Conservation (phyloP, 2,113 vertebrate genomes). For the Epinephelus lanceolatus region DNA sequence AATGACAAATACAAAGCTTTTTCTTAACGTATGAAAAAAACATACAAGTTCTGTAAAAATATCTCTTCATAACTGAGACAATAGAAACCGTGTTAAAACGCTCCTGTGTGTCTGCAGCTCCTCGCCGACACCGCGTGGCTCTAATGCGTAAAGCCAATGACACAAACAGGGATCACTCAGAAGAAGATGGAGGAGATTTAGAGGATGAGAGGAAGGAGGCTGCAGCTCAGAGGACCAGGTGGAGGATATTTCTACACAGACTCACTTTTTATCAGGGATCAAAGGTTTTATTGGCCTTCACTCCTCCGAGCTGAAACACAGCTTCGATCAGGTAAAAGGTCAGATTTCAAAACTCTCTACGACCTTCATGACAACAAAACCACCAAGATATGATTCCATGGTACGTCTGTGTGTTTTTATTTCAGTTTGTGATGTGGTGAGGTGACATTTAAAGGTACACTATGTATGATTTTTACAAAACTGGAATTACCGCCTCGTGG, state of each 20-base stretch:
- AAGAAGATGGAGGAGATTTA: conserved; percentile 50
- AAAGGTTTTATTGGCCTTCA: conserved; percentile 1
- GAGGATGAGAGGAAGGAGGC: conserved; percentile 32
- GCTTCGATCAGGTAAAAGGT: not conserved
- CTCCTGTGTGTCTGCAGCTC: conserved; percentile 11
- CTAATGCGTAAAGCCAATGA: conserved; percentile 72
- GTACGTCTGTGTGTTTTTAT: too few species aligned
- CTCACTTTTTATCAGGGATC: not conserved
- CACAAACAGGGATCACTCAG: conserved; percentile 48
- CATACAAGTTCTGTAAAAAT: too few species aligned
- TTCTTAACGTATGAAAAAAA: not conserved
- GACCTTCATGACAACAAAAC: too few species aligned
- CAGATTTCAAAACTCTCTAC: not conserved
- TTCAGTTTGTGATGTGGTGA: too few species aligned
- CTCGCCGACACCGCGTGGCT: conserved; percentile 6
- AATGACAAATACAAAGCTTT: too few species aligned
- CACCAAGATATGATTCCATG: too few species aligned
- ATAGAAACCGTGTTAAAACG: not conserved
- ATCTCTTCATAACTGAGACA: not conserved
- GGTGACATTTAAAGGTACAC: too few species aligned
- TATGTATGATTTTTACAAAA: too few species aligned
- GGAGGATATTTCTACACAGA: conserved; percentile 5
- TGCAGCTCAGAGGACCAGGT: conserved; percentile 19
- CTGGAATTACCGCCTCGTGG: too few species aligned
- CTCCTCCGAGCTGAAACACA: not conserved